Conservation (phyloP, 2,797 vertebrate species). For the Poecilia velifera region DNA sequence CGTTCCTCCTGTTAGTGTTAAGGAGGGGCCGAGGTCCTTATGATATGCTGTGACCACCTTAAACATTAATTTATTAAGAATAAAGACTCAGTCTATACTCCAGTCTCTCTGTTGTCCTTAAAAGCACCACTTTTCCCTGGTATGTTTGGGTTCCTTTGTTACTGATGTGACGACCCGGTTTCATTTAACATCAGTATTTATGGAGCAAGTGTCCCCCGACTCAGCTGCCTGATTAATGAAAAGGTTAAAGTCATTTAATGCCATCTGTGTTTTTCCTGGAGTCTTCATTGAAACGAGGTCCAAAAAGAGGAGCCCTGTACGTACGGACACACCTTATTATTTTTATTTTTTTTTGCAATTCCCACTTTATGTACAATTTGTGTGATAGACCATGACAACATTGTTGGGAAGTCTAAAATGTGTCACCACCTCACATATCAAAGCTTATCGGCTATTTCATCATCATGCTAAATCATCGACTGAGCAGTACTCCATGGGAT, state of each 20-base stretch:
- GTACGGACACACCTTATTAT: neutral
- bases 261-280: neutral
- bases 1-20: constrained; percentile 28
- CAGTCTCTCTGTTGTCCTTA: constrained; percentile 21
- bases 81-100: constrained; percentile 61
- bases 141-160: neutral
- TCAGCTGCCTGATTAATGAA: neutral
- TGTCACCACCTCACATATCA: neutral
- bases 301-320: neutral
- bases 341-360: neutral
- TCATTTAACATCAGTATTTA: neutral
- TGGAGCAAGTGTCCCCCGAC: neutral
- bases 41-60: constrained; percentile 60
- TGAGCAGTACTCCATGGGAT: neutral
- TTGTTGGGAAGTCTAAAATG: neutral
- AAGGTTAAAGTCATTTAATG: neutral
- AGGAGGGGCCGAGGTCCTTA: constrained; percentile 47
- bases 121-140: neutral
- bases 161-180: neutral
- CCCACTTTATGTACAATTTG: neutral
- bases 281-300: neutral
- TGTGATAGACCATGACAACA: neutral
- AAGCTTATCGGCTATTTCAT: neutral
- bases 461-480: neutral
- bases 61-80: constrained; percentile 78